Percentiles rank a stretch among this genome's conserved stretches.
These are phyloP conservation scores for Phrynocephalus versicolor DNA, from an alignment of 2,113 vertebrate species.

Conservation along the genomic window DNA sequence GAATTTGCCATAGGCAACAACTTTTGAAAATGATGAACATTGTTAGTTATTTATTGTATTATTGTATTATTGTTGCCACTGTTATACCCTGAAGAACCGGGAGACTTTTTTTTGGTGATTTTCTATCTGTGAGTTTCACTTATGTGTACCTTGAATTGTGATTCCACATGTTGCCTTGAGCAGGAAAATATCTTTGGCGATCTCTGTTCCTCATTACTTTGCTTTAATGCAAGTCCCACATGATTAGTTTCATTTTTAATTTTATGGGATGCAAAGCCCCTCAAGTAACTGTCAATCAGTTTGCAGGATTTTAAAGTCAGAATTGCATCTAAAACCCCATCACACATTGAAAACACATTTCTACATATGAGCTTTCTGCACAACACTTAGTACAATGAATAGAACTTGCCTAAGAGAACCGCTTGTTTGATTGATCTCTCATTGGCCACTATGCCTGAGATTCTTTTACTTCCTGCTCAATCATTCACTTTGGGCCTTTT, in stretches of 20 bases:
- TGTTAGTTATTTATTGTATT: neutral
- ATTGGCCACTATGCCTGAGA: neutral
- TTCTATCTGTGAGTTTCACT: neutral
- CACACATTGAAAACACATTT: neutral
- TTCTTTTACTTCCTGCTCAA: neutral
- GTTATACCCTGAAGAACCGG: neutral
- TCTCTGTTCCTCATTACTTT: neutral
- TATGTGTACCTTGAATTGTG: neutral
- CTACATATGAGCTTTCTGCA: neutral
- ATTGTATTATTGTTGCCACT: neutral
- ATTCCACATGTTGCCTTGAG: neutral
- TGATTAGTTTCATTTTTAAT: neutral
- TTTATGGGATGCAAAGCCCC: neutral
- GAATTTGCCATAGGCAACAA: neutral
- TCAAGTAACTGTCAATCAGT: neutral
- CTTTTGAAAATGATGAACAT: neutral
- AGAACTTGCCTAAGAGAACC: no score
- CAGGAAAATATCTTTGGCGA: no score
- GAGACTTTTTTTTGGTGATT: neutral
- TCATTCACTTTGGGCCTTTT: neutral
- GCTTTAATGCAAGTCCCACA: neutral
- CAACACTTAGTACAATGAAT: neutral
- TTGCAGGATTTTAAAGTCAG: neutral
- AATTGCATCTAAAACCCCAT: neutral
- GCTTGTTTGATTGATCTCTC: neutral